phyloP scores from a whole-genome alignment of 2,113 vertebrate genomes.

The Heterocephalus glaber region DNA sequence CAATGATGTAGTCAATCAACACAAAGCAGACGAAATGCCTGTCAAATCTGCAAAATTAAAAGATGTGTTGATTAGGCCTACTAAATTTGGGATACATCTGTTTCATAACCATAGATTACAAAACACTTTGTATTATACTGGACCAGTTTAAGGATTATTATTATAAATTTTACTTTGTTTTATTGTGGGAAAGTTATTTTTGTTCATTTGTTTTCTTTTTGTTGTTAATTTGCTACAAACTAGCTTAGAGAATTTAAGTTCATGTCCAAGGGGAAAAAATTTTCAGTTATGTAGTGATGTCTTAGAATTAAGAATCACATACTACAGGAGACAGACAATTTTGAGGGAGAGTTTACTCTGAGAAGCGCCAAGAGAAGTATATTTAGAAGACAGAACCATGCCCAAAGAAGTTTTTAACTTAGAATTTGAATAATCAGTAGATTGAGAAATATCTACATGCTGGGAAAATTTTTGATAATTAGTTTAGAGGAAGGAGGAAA shows the following conservation, averaged over 20 bases:
- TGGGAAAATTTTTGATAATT: neutral
- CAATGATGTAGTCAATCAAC: fast-evolving
- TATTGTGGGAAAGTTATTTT: neutral
- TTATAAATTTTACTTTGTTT: neutral
- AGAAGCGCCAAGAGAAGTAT: neutral
- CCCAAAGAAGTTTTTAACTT: neutral
- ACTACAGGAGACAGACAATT: neutral
- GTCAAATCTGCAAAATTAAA: neutral
- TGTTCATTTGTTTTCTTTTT: neutral
- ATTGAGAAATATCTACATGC: neutral
- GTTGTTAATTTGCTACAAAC: neutral
- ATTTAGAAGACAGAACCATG: neutral
- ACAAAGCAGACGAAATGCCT: neutral
- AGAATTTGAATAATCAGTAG: neutral
- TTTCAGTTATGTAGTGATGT: neutral
- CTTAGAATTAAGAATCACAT: neutral
- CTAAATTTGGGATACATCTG: neutral
- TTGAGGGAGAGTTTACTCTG: neutral
- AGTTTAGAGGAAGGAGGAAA: neutral
- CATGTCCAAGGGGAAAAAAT: neutral
- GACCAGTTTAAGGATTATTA: neutral
- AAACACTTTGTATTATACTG: neutral
- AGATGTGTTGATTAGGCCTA: neutral
- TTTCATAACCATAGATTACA: too few species aligned
- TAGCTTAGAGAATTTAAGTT: neutral